phyloP scores from a whole-genome alignment of 2,888 invertebrate genomes.

The Hermodice carunculata region DNA sequence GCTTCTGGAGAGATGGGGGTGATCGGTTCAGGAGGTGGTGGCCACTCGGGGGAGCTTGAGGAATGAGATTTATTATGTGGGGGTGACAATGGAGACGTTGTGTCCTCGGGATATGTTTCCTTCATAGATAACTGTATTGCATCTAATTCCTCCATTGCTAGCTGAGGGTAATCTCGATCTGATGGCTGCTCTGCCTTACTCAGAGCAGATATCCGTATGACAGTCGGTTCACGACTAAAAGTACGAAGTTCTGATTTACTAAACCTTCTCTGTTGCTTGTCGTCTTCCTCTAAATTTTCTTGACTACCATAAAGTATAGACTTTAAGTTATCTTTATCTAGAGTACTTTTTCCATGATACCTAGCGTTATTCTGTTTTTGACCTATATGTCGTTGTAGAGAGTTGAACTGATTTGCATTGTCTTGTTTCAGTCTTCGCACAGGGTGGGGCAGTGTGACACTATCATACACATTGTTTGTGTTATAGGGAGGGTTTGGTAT shows the following conservation, averaged over 20 bases:
- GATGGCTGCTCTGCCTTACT: too few species aligned
- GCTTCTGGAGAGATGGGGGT: slow-evolving; percentile 30
- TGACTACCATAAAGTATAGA: slow-evolving; percentile 12
- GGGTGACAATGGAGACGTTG: slow-evolving; percentile 17
- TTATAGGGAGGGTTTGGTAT: too few species aligned
- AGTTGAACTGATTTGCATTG: too few species aligned
- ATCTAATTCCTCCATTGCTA: slow-evolving; percentile 1
- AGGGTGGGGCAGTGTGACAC: too few species aligned
- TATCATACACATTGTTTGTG: too few species aligned
- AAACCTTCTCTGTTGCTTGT: slow-evolving; percentile 1
- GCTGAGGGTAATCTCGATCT: too few species aligned
- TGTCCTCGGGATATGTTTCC: background rate
- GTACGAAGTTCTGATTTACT: slow-evolving; percentile 36
- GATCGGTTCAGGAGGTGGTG: slow-evolving; percentile 57
- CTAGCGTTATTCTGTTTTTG: too few species aligned
- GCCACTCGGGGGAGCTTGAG: slow-evolving; percentile 62
- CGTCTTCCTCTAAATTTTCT: background rate
- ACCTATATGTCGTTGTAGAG: too few species aligned
- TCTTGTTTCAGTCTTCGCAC: too few species aligned
- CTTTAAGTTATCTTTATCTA: slow-evolving; percentile 4
- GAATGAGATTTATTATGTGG: slow-evolving; percentile 66
- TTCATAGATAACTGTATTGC: slow-evolving; percentile 7
- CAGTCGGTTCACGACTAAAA: slow-evolving; percentile 43
- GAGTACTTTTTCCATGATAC: too few species aligned
- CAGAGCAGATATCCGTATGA: slow-evolving; percentile 13